Evolutionary conservation across 1,140 invertebrate genomes (phyloP).

Genomic region (Drosophila kanapiae): DNA sequence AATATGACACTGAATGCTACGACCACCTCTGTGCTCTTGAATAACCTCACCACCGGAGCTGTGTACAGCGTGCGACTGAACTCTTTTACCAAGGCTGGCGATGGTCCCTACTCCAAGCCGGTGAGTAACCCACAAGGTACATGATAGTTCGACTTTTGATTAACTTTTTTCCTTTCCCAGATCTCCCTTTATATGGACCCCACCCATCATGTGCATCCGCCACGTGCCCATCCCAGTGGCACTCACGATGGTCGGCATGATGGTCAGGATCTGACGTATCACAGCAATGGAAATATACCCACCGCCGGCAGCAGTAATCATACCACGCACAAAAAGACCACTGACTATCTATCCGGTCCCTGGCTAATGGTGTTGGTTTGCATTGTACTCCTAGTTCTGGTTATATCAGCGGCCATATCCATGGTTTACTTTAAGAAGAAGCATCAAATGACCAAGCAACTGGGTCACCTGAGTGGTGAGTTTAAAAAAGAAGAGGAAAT

Average conservation of each 20-base stretch:
- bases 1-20: constrained; percentile 91
- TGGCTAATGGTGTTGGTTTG: constrained; percentile 92
- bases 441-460: constrained; percentile 88
- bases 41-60: constrained; percentile 90
- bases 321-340: constrained; percentile 77
- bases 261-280: constrained; percentile 70
- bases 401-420: constrained; percentile 88
- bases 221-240: constrained; percentile 86
- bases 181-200: constrained; percentile 88
- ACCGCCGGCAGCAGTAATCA: constrained; percentile 63
- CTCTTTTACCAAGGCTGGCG: constrained; percentile 89
- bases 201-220: constrained; percentile 86
- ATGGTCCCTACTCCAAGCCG: constrained; percentile 89
- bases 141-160: neutral
- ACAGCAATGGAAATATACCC: constrained; percentile 61
- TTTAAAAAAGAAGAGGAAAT: neutral
- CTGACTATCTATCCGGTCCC: constrained; percentile 88
- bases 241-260: constrained; percentile 70
- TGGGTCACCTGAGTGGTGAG: constrained; percentile 86
- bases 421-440: constrained; percentile 88
- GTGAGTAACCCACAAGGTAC: constrained; percentile 67
- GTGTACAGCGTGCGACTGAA: constrained; percentile 91
- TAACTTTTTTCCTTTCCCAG: constrained; percentile 25
- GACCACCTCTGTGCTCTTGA: constrained; percentile 89
- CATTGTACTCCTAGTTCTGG: constrained; percentile 87